A percentile compares a stretch with the other conserved stretches of the same genome.
phyloP scores from a whole-genome alignment of 2,113 vertebrate species.

The Haliaeetus leucogaster region DNA sequence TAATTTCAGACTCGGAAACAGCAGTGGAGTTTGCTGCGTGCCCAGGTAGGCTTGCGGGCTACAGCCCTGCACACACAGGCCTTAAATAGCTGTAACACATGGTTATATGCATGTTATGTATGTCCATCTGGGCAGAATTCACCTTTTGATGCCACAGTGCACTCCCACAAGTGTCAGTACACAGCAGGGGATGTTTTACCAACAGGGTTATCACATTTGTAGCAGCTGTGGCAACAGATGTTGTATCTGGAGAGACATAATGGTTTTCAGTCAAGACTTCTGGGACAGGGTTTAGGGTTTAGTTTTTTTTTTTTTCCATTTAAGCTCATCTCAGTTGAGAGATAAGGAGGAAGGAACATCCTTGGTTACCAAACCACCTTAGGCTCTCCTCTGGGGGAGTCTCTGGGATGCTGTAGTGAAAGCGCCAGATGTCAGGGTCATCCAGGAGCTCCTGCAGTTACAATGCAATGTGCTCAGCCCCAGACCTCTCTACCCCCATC shows the following conservation, averaged over 20 bases:
- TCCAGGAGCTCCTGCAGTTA: not conserved
- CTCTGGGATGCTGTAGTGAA: not conserved
- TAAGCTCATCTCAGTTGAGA: not conserved
- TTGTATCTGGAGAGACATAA: not conserved
- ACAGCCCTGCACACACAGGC: not conserved
- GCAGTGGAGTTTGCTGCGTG: not conserved
- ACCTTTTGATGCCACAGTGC: not conserved
- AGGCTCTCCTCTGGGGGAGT: not conserved
- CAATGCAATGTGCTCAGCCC: not conserved
- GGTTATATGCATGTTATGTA: not conserved
- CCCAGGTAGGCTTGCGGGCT: not conserved
- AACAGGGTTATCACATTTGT: not conserved
- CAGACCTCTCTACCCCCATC: accelerated
- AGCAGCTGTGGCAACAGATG: not conserved
- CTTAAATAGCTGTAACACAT: not conserved
- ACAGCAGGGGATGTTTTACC: not conserved
- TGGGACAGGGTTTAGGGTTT: not conserved
- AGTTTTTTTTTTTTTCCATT: not conserved
- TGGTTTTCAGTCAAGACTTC: accelerated
- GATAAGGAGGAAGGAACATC: not conserved
- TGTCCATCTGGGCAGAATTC: not conserved
- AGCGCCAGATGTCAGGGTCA: not conserved
- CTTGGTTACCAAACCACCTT: not conserved
- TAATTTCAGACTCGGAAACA: not conserved
- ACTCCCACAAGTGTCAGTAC: not conserved